Conservation (phyloP, 2,888 invertebrate species). For the Asteroscopus sphinx region DNA sequence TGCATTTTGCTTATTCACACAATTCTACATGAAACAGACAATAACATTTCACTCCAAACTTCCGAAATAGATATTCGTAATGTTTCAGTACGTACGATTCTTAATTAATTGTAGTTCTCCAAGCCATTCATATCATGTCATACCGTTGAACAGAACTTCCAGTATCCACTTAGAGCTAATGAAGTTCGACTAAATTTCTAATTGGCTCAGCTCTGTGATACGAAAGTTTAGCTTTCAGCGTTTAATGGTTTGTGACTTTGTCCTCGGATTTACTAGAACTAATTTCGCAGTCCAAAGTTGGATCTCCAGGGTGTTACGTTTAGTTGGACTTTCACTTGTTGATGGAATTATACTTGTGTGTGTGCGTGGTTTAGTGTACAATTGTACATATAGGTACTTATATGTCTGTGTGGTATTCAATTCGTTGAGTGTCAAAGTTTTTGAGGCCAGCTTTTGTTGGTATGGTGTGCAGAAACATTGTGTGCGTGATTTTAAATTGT, state of each 20-base stretch:
- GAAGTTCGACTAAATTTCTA: slow-evolving; percentile 69
- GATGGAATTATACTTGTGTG: slow-evolving; percentile 42
- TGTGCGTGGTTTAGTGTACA: slow-evolving; percentile 9
- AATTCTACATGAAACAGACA: neutral
- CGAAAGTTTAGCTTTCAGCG: slow-evolving; percentile 71
- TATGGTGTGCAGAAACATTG: neutral
- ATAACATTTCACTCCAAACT: neutral
- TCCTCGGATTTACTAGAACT: slow-evolving; percentile 69
- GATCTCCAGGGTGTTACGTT: slow-evolving; percentile 58
- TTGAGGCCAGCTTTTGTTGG: slow-evolving; percentile 6
- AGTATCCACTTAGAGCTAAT: slow-evolving; percentile 61
- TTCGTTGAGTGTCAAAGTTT: slow-evolving; percentile 37
- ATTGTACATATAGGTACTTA: too few relatives aligned
- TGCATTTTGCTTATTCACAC: too few relatives aligned
- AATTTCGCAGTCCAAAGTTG: slow-evolving; percentile 66
- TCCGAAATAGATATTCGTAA: neutral
- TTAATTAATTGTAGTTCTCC: slow-evolving; percentile 38
- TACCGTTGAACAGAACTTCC: slow-evolving; percentile 45
- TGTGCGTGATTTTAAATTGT: neutral
- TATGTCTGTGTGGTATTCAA: slow-evolving; percentile 13
- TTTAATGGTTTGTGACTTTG: slow-evolving; percentile 74
- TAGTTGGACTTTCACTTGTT: slow-evolving; percentile 60
- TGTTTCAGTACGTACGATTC: slow-evolving; percentile 17
- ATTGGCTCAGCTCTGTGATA: slow-evolving; percentile 68
- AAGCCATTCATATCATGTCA: slow-evolving; percentile 48